These are phyloP conservation scores for Sepioteuthis lessoniana DNA, from an alignment of 2,888 invertebrate species.

Conservation along the genomic window DNA sequence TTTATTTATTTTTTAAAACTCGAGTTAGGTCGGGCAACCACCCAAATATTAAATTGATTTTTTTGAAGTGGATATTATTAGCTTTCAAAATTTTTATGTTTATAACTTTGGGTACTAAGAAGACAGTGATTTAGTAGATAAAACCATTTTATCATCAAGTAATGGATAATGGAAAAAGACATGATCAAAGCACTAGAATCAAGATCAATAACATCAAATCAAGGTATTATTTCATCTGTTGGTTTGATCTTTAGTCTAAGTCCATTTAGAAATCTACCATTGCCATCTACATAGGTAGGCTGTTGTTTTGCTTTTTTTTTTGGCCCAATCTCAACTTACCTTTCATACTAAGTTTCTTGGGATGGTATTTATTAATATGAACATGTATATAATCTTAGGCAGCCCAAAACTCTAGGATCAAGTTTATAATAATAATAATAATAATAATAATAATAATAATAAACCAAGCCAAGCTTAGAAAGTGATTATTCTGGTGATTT, in stretches of 20 bases:
- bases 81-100: not conserved
- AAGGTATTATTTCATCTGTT: not conserved
- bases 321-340: no score
- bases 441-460: no score
- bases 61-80: not conserved
- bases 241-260: not conserved
- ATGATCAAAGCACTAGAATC: not conserved
- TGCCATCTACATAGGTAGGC: not conserved
- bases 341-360: no score
- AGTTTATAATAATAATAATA: no score
- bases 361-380: no score
- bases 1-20: not conserved
- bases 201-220: not conserved
- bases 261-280: not conserved
- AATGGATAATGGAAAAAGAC: not conserved
- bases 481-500: no score
- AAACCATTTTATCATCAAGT: slow-evolving; percentile 25
- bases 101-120: not conserved
- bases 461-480: no score
- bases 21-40: not conserved
- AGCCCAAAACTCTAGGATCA: no score
- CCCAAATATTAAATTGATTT: slow-evolving; percentile 8
- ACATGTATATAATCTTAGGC: no score
- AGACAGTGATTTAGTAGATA: not conserved
- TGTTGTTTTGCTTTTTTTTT: no score